These are phyloP conservation scores for Oncorhynchus nerka DNA, from an alignment of 2,113 vertebrate genomes.

Conservation along the genomic window DNA sequence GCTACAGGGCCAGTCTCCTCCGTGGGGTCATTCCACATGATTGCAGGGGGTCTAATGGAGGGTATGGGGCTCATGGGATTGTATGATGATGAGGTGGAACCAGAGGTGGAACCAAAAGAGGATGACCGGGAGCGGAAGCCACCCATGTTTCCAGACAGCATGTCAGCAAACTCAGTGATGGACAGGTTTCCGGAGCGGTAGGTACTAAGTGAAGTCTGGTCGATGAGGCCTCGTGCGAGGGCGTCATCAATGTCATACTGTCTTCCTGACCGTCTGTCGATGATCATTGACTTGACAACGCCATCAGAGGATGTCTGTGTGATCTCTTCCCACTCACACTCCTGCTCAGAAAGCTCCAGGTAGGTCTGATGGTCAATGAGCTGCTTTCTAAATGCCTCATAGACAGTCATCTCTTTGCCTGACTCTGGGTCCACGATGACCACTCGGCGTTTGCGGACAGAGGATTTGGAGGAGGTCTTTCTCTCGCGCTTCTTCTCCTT, in stretches of 20 bases:
- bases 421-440: conserved; percentile 96
- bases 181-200: conserved; percentile 90
- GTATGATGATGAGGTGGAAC: conserved; percentile 85
- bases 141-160: conserved; percentile 88
- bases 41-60: conserved; percentile 72
- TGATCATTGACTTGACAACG: conserved; percentile 92
- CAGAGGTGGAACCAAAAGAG: conserved; percentile 89
- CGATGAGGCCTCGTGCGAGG: conserved; percentile 85
- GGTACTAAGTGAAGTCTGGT: conserved; percentile 86
- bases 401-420: conserved; percentile 96
- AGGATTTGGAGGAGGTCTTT: conserved; percentile 92
- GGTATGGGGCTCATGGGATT: conserved; percentile 79
- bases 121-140: conserved; percentile 92
- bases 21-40: conserved; percentile 86
- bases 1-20: conserved; percentile 91
- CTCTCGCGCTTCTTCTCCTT: conserved; percentile 92
- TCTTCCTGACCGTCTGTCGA: conserved; percentile 90
- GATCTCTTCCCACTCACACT: conserved; percentile 99
- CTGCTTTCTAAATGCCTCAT: conserved; percentile 93
- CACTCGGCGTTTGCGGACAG: conserved; percentile 93
- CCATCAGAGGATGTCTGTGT: conserved; percentile 93
- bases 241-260: conserved; percentile 96
- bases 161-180: conserved; percentile 96
- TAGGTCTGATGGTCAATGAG: conserved; percentile 98
- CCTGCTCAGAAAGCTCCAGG: conserved; percentile 92